Conservation (phyloP, 2,888 invertebrate genomes). For the Nomada fucata region DNA sequence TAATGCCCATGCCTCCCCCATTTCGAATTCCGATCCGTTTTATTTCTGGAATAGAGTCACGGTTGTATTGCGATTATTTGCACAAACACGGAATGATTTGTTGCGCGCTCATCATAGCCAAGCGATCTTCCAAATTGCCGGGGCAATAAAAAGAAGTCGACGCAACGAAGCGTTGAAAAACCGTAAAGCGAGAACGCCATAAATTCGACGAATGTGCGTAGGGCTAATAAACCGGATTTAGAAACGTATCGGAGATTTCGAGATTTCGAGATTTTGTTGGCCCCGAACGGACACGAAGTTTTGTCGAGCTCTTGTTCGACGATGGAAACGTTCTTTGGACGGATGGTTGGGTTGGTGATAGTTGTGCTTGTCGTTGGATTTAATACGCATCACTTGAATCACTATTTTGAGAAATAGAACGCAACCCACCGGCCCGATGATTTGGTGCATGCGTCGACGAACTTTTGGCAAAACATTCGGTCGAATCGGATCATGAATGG, state of each 20-base stretch:
- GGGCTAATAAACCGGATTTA: conserved; percentile 14
- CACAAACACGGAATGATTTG: not conserved
- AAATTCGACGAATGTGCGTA: not conserved
- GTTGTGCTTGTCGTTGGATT: not conserved
- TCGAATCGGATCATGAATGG: conserved; percentile 12
- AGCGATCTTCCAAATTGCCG: not conserved
- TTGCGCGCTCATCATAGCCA: too few species aligned
- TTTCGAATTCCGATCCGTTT: not conserved
- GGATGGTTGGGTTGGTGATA: not conserved
- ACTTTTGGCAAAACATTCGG: conserved; percentile 33
- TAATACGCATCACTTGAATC: conserved; percentile 14
- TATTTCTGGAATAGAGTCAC: not conserved
- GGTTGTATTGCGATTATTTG: not conserved
- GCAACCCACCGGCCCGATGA: not conserved
- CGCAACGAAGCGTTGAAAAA: too few species aligned
- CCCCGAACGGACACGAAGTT: too few species aligned
- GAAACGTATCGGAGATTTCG: not conserved
- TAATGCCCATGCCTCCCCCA: not conserved
- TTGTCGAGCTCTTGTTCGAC: not conserved
- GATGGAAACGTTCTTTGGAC: not conserved
- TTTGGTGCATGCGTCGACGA: conserved; percentile 6
- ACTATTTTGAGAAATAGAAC: conserved; percentile 36
- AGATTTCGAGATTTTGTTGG: not conserved
- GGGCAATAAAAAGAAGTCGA: not conserved
- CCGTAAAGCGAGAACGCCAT: not conserved